Conservation (phyloP, 1,140 invertebrate species). For the Triops cancriformis region DNA sequence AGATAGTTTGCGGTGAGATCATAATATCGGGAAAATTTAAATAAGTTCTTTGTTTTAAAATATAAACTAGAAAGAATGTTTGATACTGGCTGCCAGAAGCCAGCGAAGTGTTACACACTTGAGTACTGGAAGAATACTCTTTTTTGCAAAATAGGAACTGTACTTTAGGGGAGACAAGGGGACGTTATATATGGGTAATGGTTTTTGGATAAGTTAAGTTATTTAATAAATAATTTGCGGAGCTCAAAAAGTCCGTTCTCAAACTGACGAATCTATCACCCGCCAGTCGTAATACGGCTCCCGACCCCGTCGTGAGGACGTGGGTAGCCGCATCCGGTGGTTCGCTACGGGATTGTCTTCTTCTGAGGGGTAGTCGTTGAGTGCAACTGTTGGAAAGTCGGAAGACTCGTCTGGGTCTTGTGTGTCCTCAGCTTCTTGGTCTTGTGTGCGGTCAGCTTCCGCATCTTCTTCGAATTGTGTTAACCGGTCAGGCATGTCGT, state of each 20-base stretch:
- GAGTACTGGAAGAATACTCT: too few relatives aligned
- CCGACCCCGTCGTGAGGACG: background rate
- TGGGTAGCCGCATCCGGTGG: background rate
- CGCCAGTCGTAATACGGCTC: background rate
- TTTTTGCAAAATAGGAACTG: too few relatives aligned
- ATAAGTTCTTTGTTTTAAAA: too few relatives aligned
- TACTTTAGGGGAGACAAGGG: too few relatives aligned
- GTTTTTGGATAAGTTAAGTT: background rate
- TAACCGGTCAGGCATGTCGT: background rate
- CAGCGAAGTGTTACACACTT: too few relatives aligned
- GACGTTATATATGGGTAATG: background rate
- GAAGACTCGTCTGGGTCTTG: background rate
- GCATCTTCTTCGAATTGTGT: background rate
- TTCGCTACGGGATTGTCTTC: background rate
- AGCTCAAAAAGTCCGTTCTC: background rate
- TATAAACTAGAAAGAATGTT: too few relatives aligned
- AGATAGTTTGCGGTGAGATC: too few relatives aligned
- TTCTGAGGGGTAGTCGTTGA: background rate
- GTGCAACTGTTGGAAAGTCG: background rate
- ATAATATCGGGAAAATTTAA: too few relatives aligned
- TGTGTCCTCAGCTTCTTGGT: too few relatives aligned
- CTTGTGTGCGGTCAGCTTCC: background rate
- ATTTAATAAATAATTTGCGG: background rate
- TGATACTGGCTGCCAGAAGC: too few relatives aligned
- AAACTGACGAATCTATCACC: background rate